Percentiles rank a stretch among this genome's conserved stretches.
Evolutionary conservation across 2,797 vertebrate genomes (phyloP).

Genomic region (Apogon hyalosoma): DNA sequence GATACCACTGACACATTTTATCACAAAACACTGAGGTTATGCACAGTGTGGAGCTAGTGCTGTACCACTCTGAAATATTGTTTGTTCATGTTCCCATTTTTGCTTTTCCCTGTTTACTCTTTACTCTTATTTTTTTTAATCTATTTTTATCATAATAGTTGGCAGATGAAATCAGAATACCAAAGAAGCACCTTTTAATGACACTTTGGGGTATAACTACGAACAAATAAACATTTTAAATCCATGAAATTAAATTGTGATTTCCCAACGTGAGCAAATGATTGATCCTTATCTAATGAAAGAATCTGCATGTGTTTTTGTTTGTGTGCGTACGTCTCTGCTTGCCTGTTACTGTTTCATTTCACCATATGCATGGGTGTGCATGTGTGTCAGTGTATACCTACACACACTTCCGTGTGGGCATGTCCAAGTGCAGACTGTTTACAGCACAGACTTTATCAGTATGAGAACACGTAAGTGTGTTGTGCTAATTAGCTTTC

Average conservation of each 20-base stretch:
- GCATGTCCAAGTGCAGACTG: constrained; percentile 67
- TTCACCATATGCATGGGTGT: constrained; percentile 13
- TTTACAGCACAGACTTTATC: constrained; percentile 68
- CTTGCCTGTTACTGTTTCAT: constrained; percentile 24
- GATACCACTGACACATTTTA: constrained; percentile 15
- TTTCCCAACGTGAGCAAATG: constrained; percentile 72
- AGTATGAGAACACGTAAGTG: constrained; percentile 78
- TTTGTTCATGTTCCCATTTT: constrained; percentile 19
- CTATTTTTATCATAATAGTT: constrained; percentile 45
- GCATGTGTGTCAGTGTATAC: neutral
- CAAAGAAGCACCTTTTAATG: constrained; percentile 62
- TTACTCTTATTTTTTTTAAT: constrained; percentile 14
- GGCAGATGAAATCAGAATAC: constrained; percentile 58
- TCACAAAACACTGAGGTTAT: constrained; percentile 14
- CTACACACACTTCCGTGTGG: constrained; percentile 29
- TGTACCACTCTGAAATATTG: neutral
- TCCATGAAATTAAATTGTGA: constrained; percentile 79
- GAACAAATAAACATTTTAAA: constrained; percentile 80
- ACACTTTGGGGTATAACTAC: constrained; percentile 72
- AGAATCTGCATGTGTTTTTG: constrained; percentile 25
- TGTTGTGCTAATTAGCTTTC: constrained; percentile 85
- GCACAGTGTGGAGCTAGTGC: neutral
- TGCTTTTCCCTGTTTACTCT: constrained; percentile 8
- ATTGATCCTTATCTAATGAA: constrained; percentile 77
- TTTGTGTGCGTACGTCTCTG: constrained; percentile 24